Evolutionary conservation across 2,113 vertebrate genomes (phyloP), one percentile per base, ranked within the genome.

Genomic region (Syrrhaptes paradoxus): DNA sequence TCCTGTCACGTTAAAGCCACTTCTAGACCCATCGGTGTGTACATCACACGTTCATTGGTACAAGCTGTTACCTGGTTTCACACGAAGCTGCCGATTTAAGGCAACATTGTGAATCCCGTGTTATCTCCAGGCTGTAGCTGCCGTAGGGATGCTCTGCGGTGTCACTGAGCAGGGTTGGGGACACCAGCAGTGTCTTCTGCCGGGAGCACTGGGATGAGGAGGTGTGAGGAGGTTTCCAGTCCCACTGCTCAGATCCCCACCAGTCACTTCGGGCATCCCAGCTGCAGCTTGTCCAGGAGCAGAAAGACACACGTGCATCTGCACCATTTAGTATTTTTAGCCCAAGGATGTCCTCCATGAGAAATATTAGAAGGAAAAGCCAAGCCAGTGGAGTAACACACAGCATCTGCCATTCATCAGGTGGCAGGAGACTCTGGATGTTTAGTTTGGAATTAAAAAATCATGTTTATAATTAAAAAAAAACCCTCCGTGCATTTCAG

Each of bases 331-430:
- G 5, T 14, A 20, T 29, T 73, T 86, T 76, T 54, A 88, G 83
- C 9, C 20, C 21, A n/a, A 17, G 4, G 8, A 5, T 6, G 11
- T n/a, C 51, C 51, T 73, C 55, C 0, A 0, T 48, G 34, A 74
- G n/a, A 55, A 73, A 58, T 45, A 45, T 11, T 66, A 34, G 17
- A 20, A n/a, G 17, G 7, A 58, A 70, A 82, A 70, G 45, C 41
- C 48, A 36, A 36, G 49, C 26, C 51, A 41, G 65, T 1, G 1
- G 18, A 63, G 48, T 29, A 41, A 51, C 28, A 38, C 0, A 1
- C 25, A 46, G 55, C 54, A 43, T 20, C n/a, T 85, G 59, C 41
- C 45, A 19, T 41, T 63, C n/a, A 4, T n/a, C 43, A 75, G 46
- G 58, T 74, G 28, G 51, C 57, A 86, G 46, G 22, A 68, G n/a